phyloP scores from a whole-genome alignment of 2,113 vertebrate genomes.

The Saguinus imperator region DNA sequence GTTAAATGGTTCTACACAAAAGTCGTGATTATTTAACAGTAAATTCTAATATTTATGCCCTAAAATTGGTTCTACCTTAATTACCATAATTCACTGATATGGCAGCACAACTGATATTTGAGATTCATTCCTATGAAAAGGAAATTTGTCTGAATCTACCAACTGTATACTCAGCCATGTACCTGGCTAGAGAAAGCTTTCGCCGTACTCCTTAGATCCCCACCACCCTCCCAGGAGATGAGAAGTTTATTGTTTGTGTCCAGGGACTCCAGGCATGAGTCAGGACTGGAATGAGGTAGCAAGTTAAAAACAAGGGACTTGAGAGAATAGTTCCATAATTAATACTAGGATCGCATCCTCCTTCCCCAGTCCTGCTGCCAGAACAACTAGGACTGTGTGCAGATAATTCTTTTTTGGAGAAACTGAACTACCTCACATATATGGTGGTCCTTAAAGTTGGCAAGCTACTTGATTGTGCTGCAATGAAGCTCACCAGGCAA shows the following conservation, averaged over 20 bases:
- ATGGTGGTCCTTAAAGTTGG: not conserved
- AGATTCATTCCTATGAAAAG: not conserved
- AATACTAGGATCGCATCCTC: not conserved
- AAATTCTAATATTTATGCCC: not conserved
- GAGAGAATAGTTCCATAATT: not conserved
- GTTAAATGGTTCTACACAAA: not conserved
- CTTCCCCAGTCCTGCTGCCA: not conserved
- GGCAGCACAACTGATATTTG: not conserved
- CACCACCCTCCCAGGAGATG: not conserved
- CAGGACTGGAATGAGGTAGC: not conserved
- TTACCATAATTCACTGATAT: not conserved
- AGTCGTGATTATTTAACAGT: not conserved
- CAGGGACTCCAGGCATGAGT: not conserved
- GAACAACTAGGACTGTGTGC: not conserved
- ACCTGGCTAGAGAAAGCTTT: not conserved
- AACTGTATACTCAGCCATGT: not conserved
- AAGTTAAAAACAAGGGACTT: not conserved
- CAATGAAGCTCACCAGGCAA: not conserved
- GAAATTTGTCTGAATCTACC: not conserved
- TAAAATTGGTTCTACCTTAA: not conserved
- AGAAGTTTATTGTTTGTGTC: not conserved
- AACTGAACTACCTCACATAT: not conserved
- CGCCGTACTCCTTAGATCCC: no score
- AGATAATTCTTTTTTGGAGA: not conserved
- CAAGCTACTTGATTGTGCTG: not conserved